Conservation (phyloP, 30 jellyfish, hydroid and myxozoan species). For the Aurelia sp. region DNA sequence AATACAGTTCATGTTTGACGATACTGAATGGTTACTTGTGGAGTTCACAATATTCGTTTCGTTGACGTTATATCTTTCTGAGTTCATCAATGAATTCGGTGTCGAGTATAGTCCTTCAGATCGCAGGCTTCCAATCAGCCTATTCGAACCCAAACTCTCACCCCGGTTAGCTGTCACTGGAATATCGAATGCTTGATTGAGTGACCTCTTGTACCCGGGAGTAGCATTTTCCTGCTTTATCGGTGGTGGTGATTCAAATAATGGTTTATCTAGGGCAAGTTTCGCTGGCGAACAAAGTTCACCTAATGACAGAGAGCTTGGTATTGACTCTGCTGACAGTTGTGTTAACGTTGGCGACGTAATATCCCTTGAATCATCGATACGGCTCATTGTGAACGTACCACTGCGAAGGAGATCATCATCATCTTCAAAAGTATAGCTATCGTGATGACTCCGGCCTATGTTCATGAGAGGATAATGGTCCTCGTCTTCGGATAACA, state of each 20-base stretch:
- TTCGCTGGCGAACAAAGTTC: slow-evolving; percentile 71
- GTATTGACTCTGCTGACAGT: slow-evolving; percentile 48
- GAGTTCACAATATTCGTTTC: slow-evolving; percentile 25
- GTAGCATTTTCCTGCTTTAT: slow-evolving; percentile 47
- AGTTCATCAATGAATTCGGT: slow-evolving; percentile 19
- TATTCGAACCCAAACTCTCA: slow-evolving; percentile 4
- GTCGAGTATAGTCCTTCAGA: slow-evolving; percentile 40
- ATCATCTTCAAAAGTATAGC: slow-evolving; percentile 81
- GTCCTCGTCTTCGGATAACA: slow-evolving; percentile 81
- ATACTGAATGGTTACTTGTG: slow-evolving; percentile 3
- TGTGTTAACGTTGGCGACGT: slow-evolving; percentile 92
- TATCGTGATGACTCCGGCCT: slow-evolving; percentile 77
- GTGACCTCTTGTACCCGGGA: slow-evolving; percentile 32
- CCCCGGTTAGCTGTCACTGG: slow-evolving; percentile 38
- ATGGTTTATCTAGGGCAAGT: slow-evolving; percentile 45
- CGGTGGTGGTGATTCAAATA: slow-evolving; percentile 40
- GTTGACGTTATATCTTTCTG: slow-evolving; percentile 39
- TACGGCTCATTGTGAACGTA: slow-evolving; percentile 42
- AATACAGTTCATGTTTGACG: slow-evolving; percentile 11
- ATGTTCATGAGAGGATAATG: slow-evolving; percentile 62
- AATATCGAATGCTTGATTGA: slow-evolving; percentile 5
- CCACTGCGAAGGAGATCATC: slow-evolving; percentile 74
- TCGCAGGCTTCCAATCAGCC: slow-evolving; percentile 13
- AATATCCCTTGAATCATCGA: slow-evolving; percentile 54
- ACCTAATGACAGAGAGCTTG: slow-evolving; percentile 33